Conservation (phyloP, 2,888 invertebrate genomes). For the Tachina grossa region DNA sequence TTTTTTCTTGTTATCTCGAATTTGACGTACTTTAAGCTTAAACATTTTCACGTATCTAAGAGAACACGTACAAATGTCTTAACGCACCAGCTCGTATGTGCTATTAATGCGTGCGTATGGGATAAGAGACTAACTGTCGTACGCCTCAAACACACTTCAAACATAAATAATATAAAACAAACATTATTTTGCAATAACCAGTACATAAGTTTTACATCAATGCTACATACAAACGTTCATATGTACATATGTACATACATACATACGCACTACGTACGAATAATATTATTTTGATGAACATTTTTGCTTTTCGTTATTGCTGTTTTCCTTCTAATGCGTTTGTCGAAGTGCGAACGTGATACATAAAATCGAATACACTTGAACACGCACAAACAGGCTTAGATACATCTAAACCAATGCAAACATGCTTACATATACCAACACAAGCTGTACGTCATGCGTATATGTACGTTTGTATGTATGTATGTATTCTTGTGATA, state of each 20-base stretch:
- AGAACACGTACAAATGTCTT: slow-evolving; percentile 19
- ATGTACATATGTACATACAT: neutral
- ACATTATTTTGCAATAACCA: slow-evolving; percentile 63
- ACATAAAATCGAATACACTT: slow-evolving; percentile 67
- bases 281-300: slow-evolving; percentile 24
- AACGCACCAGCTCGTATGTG: neutral
- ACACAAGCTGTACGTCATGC: neutral
- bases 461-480: slow-evolving; percentile 5
- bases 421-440: too few relatives aligned
- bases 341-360: slow-evolving; percentile 73
- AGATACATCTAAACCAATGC: neutral
- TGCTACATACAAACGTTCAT: slow-evolving; percentile 12
- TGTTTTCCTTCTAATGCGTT: slow-evolving; percentile 71
- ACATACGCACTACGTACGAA: neutral
- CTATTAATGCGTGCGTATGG: slow-evolving; percentile 11
- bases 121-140: neutral
- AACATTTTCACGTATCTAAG: slow-evolving; percentile 25
- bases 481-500: neutral
- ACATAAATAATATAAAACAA: slow-evolving; percentile 37
- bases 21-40: neutral
- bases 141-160: neutral
- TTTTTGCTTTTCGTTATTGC: slow-evolving; percentile 40
- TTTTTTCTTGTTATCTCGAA: neutral
- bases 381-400: slow-evolving; percentile 33
- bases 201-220: slow-evolving; percentile 72